A percentile compares a stretch with the other conserved stretches of the same genome.
Conservation (phyloP, 2,888 invertebrate genomes). For the Galerucella pusilla region DNA sequence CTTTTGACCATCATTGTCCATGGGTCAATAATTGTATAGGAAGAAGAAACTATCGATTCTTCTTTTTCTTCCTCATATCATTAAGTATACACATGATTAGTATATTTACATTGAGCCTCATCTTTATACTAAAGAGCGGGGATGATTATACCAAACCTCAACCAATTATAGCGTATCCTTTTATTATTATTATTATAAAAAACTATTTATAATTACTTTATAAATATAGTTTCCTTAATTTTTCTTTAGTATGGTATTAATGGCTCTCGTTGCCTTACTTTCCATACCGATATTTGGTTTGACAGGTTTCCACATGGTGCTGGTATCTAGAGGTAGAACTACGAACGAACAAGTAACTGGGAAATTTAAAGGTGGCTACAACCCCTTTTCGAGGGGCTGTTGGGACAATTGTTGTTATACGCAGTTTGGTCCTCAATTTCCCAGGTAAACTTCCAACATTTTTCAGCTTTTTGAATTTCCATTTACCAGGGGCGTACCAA, state of each 20-base stretch:
- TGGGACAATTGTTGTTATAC: slow-evolving; percentile 95
- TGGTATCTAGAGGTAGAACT: slow-evolving; percentile 95
- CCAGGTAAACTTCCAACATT: slow-evolving; percentile 74
- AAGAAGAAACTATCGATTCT: slow-evolving; percentile 96
- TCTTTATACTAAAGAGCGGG: slow-evolving; percentile 90
- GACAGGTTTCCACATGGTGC: slow-evolving; percentile 97
- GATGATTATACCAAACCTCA: slow-evolving; percentile 82
- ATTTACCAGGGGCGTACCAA: no score
- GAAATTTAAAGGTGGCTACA: slow-evolving; percentile 98
- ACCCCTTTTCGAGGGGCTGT: slow-evolving; percentile 97
- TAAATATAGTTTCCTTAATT: slow-evolving; percentile 31
- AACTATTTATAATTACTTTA: background rate
- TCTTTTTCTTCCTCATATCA: slow-evolving; percentile 98
- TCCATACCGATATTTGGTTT: slow-evolving; percentile 97
- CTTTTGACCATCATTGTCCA: slow-evolving; percentile 99
- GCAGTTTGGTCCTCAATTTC: slow-evolving; percentile 97
- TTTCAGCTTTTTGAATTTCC: no score
- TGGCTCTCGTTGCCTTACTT: slow-evolving; percentile 90
- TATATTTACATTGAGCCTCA: slow-evolving; percentile 93
- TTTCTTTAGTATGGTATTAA: slow-evolving; percentile 81
- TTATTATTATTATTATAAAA: slow-evolving; percentile 50
- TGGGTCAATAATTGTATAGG: slow-evolving; percentile 99
- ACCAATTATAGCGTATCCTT: slow-evolving; percentile 90
- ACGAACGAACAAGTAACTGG: slow-evolving; percentile 99
- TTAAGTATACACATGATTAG: slow-evolving; percentile 97